Evolutionary conservation across 2,113 vertebrate species (phyloP), one percentile per base, ranked within the genome.

Genomic region (Acanthochromis polyacanthus): DNA sequence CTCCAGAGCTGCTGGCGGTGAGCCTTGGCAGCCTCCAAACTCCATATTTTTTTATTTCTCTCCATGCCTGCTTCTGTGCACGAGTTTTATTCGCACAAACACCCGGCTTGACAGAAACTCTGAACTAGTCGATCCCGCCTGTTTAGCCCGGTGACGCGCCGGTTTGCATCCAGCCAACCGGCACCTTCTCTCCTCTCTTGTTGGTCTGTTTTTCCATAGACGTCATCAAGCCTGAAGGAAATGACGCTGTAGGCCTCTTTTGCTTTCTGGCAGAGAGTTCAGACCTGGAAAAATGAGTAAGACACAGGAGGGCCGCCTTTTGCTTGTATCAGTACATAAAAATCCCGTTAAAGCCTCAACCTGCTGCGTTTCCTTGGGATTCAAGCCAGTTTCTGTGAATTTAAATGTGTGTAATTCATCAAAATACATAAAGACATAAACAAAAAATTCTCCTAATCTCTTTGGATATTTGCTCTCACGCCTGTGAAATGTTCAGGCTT

Each of bases 151-250:
- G 52, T 53, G 60, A 70, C 4, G 28, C 61, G 53, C 53, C 32
- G 74, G 59, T 88, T 85, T 36, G 82, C 83, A 92, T 83, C 73
- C 65, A 63, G 82, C 74, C 69, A 36, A 55, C 60, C 65, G 36
- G 36, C 20, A 30, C 40, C 51, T 85, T 79, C 58, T 81, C 83
- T 78, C 79, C 82, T 59, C 82, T 83, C 48, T 66, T 73, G 71
- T 85, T 81, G 66, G 73, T 72, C 76, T 65, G 83, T 80, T 89
- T 86, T 87, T 89, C 91, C 84, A 89, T 71, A 75, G 69, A 89
- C 80, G 81, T 93, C 91, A 92, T 88, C 80, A 67, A 30, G 78
- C 71, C 72, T 67, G n/a, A 88, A 83, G 86, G 86, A 92, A 92
- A 92, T 87, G 53, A 91, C 83, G 83, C 76, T 69, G 87, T 63